These are phyloP conservation scores for Ceyx melanurus DNA, from an alignment of 2,113 vertebrate species.

Conservation along the genomic window DNA sequence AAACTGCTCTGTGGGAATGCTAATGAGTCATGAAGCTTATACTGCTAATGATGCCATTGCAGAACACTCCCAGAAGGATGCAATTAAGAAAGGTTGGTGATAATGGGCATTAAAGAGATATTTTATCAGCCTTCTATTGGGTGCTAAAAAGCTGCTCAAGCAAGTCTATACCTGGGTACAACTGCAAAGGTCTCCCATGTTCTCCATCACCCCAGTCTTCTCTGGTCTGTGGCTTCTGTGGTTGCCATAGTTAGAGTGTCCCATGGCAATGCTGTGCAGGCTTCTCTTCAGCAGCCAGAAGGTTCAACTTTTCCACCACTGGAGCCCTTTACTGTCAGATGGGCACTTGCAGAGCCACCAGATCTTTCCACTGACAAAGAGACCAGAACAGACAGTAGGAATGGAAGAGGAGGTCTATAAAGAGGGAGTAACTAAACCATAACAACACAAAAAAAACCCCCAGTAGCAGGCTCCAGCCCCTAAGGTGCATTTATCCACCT, in stretches of 20 bases:
- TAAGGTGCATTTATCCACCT: not conserved
- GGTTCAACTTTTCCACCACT: not conserved
- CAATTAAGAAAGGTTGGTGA: not conserved
- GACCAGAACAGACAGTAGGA: not conserved
- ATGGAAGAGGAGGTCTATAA: not conserved
- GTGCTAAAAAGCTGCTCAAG: not conserved
- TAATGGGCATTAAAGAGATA: not conserved
- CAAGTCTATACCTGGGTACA: not conserved
- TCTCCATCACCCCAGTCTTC: not conserved
- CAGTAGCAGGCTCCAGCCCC: not conserved
- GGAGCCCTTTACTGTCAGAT: not conserved
- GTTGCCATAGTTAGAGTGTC: fast-evolving
- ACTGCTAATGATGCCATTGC: not conserved
- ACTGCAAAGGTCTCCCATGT: not conserved
- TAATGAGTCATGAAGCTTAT: not conserved
- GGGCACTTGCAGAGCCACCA: not conserved
- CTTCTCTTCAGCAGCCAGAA: not conserved
- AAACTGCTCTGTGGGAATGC: not conserved
- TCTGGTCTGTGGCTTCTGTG: not conserved
- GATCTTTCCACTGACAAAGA: not conserved
- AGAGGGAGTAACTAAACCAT: not conserved
- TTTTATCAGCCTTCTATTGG: not conserved
- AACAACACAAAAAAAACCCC: not conserved
- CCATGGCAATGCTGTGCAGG: not conserved
- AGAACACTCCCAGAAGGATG: not conserved